phyloP scores from a whole-genome alignment of 2,113 vertebrate genomes.

The Takifugu flavidus region DNA sequence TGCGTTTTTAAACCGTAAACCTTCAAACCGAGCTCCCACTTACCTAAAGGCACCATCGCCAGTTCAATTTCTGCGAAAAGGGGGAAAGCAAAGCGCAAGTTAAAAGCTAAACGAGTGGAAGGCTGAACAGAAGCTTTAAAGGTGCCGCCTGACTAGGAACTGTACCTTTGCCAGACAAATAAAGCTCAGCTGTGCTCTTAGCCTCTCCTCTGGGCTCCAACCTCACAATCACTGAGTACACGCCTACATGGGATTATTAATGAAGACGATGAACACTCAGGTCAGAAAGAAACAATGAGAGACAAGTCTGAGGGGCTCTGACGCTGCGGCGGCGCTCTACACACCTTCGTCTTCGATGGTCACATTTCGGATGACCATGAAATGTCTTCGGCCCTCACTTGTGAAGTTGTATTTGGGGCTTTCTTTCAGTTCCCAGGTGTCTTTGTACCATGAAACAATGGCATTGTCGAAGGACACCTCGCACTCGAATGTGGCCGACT shows the following conservation, averaged over 20 bases:
- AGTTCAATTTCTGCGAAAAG: slow-evolving; percentile 91
- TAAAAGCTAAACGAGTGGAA: slow-evolving; percentile 20
- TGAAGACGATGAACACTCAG: slow-evolving; percentile 57
- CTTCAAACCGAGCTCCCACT: slow-evolving; percentile 50
- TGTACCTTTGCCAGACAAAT: slow-evolving; percentile 92
- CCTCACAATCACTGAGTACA: slow-evolving; percentile 97
- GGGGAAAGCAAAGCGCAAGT: slow-evolving; percentile 46
- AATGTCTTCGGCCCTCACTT: slow-evolving; percentile 93
- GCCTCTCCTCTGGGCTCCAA: slow-evolving; percentile 96
- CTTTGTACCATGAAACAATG: slow-evolving; percentile 97
- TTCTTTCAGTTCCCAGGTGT: slow-evolving; percentile 88
- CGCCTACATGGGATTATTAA: slow-evolving; percentile 80
- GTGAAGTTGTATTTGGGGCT: slow-evolving; percentile 95
- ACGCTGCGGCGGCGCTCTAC: slow-evolving; percentile 36
- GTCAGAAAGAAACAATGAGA: slow-evolving; percentile 41
- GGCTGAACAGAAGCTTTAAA: slow-evolving; percentile 37
- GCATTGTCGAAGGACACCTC: slow-evolving; percentile 98
- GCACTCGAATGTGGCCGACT: slow-evolving; percentile 94
- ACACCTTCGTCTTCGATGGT: slow-evolving; percentile 96
- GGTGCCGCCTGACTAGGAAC: slow-evolving; percentile 41
- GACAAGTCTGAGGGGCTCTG: slow-evolving; percentile 25
- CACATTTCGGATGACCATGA: slow-evolving; percentile 98
- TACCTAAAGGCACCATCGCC: slow-evolving; percentile 87
- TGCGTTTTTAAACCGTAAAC: neutral
- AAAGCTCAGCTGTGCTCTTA: slow-evolving; percentile 97